These are phyloP conservation scores for Brachypteracias leptosomus DNA, from an alignment of 2,113 vertebrate genomes.

Conservation along the genomic window DNA sequence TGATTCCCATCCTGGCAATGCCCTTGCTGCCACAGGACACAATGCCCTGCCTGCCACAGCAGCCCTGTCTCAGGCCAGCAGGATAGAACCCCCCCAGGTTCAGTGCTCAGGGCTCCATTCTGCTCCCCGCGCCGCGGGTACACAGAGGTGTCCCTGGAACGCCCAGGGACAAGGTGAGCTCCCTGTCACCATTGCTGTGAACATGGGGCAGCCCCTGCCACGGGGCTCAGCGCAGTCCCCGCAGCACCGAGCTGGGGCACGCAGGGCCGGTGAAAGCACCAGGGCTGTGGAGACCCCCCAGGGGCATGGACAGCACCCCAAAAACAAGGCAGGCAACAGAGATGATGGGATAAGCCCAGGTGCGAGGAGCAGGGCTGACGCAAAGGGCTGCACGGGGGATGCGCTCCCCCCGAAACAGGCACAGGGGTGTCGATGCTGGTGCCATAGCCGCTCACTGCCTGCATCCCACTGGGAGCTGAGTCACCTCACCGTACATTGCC, in stretches of 20 bases:
- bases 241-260: not conserved
- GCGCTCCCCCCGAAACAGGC: not conserved
- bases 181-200: not conserved
- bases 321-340: not conserved
- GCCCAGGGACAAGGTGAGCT: fast-evolving
- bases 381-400: not conserved
- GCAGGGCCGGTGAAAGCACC: fast-evolving
- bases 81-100: too few relatives aligned
- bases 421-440: not conserved
- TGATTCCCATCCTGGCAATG: not conserved
- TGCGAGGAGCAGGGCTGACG: not conserved
- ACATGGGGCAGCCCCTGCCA: not conserved
- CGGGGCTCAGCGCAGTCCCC: not conserved
- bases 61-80: not conserved
- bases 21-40: not conserved
- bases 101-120: not conserved
- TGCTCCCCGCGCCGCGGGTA: not conserved
- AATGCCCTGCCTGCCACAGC: not conserved
- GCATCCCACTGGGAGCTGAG: not conserved
- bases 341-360: not conserved
- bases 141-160: not conserved
- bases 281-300: too few relatives aligned
- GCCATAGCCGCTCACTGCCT: not conserved
- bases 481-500: not conserved
- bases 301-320: not conserved